These are phyloP conservation scores for Drosophila suzukii DNA, from an alignment of 1,140 invertebrate species.

Conservation along the genomic window DNA sequence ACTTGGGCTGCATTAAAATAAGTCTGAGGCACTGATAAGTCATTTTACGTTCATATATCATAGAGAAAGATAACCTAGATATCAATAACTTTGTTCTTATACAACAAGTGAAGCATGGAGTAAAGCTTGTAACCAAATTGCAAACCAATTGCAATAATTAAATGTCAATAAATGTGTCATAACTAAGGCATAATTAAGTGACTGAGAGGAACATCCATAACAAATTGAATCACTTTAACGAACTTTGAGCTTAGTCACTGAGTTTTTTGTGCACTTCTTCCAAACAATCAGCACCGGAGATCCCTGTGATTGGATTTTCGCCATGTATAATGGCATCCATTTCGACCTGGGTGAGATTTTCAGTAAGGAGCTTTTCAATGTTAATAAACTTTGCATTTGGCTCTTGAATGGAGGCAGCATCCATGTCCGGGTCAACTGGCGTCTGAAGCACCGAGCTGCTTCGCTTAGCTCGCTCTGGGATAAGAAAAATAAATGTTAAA, in stretches of 20 bases:
- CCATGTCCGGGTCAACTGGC: slow-evolving; percentile 47
- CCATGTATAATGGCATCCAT: slow-evolving; percentile 78
- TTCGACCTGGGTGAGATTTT: slow-evolving; percentile 72
- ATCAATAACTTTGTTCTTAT: slow-evolving; percentile 8
- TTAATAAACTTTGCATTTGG: slow-evolving; percentile 72
- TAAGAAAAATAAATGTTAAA: not conserved
- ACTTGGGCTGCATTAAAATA: slow-evolving; percentile 16
- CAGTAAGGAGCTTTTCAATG: slow-evolving; percentile 69
- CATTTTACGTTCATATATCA: not conserved
- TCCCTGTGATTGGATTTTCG: slow-evolving; percentile 66
- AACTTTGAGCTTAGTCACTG: slow-evolving; percentile 33
- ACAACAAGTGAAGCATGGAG: slow-evolving; percentile 18
- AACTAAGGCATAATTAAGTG: slow-evolving; percentile 55
- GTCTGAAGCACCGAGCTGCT: slow-evolving; percentile 46
- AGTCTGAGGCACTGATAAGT: slow-evolving; percentile 13
- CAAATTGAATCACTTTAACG: slow-evolving; percentile 50
- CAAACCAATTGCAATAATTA: slow-evolving; percentile 34
- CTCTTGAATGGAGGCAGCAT: slow-evolving; percentile 66
- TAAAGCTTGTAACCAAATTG: slow-evolving; percentile 68
- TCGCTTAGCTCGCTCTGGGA: slow-evolving; percentile 65
- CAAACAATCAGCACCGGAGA: slow-evolving; percentile 64
- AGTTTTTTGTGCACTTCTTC: slow-evolving; percentile 35
- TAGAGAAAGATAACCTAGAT: slow-evolving; percentile 10
- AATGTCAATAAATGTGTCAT: slow-evolving; percentile 22
- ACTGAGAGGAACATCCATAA: slow-evolving; percentile 68